phyloP scores from a whole-genome alignment of 2,888 invertebrate species.

The Uloborus plumipes region DNA sequence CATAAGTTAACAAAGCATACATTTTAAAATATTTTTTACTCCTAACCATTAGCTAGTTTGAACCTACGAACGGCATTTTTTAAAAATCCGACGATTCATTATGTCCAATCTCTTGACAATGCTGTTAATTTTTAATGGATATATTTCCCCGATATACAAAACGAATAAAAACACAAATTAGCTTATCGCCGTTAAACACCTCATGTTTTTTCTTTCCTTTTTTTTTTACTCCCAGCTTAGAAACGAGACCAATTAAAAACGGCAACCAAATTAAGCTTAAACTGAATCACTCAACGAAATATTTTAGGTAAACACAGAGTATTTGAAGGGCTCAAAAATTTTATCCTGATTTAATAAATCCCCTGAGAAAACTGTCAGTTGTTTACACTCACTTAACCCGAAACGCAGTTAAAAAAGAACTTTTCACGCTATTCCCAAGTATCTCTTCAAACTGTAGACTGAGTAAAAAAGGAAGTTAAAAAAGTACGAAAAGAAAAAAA shows the following conservation, averaged over 20 bases:
- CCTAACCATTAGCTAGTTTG: too few relatives aligned
- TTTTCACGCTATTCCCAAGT: slow-evolving; percentile 9
- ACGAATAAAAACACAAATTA: neutral
- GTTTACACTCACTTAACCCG: slow-evolving; percentile 2
- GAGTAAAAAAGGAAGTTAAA: slow-evolving; percentile 5
- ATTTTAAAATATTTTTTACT: too few relatives aligned
- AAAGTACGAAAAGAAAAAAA: slow-evolving; percentile 12
- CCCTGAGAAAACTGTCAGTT: neutral
- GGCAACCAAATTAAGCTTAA: too few relatives aligned
- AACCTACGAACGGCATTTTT: too few relatives aligned
- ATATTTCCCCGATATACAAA: neutral
- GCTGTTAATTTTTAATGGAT: too few relatives aligned
- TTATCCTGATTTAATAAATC: slow-evolving; percentile 8
- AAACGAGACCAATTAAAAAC: too few relatives aligned
- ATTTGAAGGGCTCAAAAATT: neutral
- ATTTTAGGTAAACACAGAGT: too few relatives aligned
- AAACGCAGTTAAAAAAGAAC: slow-evolving; percentile 8
- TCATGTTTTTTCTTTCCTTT: neutral
- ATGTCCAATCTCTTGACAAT: too few relatives aligned
- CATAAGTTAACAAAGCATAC: too few relatives aligned
- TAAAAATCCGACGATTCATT: too few relatives aligned
- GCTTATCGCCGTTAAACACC: neutral
- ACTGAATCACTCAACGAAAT: too few relatives aligned
- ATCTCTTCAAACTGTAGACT: neutral
- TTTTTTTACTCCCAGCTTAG: neutral